A percentile compares a stretch with the other conserved stretches of the same genome.
These are phyloP conservation scores for Coregonus sp. DNA, from an alignment of 2,797 vertebrate species.

Conservation along the genomic window DNA sequence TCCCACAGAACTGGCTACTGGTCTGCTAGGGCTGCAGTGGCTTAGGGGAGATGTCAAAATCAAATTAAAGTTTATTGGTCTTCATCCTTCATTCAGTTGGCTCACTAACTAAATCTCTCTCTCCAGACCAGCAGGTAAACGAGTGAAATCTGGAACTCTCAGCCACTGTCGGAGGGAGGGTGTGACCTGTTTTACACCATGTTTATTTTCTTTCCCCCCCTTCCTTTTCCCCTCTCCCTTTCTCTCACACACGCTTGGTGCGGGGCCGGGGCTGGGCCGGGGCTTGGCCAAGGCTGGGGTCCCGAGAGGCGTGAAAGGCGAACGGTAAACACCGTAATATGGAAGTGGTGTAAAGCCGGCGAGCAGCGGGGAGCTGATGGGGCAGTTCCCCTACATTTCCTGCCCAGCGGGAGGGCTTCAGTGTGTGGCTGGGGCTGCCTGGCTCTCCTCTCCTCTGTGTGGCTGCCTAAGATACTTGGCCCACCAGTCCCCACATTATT, in stretches of 20 bases:
- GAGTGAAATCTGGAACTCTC: slow-evolving; percentile 51
- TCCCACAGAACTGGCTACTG: slow-evolving; percentile 18
- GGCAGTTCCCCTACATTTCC: slow-evolving; percentile 93
- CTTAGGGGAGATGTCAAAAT: slow-evolving; percentile 27
- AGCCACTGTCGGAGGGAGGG: slow-evolving; percentile 42
- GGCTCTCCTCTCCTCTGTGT: slow-evolving; percentile 21
- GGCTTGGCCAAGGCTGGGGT: slow-evolving; percentile 21
- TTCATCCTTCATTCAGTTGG: slow-evolving; percentile 33
- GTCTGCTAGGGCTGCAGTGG: not conserved
- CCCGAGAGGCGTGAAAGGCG: slow-evolving; percentile 83
- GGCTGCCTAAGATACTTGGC: slow-evolving; percentile 46
- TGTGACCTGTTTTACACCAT: slow-evolving; percentile 73
- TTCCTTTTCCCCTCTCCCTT: too few relatives aligned
- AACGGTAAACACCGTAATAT: slow-evolving; percentile 93
- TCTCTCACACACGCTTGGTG: not conserved
- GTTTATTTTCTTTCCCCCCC: slow-evolving; percentile 66
- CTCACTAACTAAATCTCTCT: slow-evolving; percentile 31
- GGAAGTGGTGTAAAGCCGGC: slow-evolving; percentile 89
- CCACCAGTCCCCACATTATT: slow-evolving; percentile 61
- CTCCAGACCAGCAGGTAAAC: slow-evolving; percentile 11
- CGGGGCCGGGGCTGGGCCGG: not conserved
- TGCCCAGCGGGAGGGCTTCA: slow-evolving; percentile 87
- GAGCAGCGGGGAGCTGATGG: slow-evolving; percentile 92
- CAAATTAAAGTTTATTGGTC: slow-evolving; percentile 1
- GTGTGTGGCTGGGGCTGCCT: slow-evolving; percentile 75